Conservation (phyloP, 2,888 invertebrate species). For the Agelastica alni region DNA sequence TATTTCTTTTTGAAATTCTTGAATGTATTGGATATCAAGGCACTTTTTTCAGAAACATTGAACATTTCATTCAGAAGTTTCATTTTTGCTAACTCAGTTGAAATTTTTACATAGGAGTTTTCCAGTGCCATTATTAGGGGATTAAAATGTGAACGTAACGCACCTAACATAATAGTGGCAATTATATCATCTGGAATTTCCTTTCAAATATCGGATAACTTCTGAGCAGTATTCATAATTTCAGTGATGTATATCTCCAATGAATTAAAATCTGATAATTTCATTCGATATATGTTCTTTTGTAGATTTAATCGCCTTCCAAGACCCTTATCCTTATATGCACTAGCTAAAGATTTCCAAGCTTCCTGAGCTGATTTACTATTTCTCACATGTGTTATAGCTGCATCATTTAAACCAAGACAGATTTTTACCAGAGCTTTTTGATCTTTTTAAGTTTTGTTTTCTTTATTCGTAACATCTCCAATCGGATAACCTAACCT, state of each 20-base stretch:
- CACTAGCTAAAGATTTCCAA: neutral
- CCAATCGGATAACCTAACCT: too few species aligned
- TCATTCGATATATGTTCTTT: too few species aligned
- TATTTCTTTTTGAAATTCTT: neutral
- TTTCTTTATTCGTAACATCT: too few species aligned
- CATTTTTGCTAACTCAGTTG: neutral
- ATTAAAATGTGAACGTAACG: too few species aligned
- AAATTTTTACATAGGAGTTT: conserved; percentile 1
- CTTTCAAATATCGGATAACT: conserved; percentile 3
- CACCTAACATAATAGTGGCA: neutral
- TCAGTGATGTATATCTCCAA: conserved; percentile 3
- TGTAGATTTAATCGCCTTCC: neutral
- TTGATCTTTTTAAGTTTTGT: neutral
- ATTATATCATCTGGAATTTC: conserved; percentile 2
- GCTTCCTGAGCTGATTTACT: conserved; percentile 2
- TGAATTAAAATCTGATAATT: neutral
- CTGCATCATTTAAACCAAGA: too few species aligned
- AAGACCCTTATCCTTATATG: neutral
- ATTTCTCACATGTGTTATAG: conserved; percentile 4
- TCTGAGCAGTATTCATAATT: too few species aligned
- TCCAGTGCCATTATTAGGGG: neutral
- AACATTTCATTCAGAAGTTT: conserved; percentile 1
- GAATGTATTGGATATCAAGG: neutral
- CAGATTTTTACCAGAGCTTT: neutral
- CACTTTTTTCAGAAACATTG: neutral